Percentiles rank a stretch among this genome's conserved stretches.
phyloP scores from a whole-genome alignment of 2,113 vertebrate genomes.

The Acinonyx jubatus region DNA sequence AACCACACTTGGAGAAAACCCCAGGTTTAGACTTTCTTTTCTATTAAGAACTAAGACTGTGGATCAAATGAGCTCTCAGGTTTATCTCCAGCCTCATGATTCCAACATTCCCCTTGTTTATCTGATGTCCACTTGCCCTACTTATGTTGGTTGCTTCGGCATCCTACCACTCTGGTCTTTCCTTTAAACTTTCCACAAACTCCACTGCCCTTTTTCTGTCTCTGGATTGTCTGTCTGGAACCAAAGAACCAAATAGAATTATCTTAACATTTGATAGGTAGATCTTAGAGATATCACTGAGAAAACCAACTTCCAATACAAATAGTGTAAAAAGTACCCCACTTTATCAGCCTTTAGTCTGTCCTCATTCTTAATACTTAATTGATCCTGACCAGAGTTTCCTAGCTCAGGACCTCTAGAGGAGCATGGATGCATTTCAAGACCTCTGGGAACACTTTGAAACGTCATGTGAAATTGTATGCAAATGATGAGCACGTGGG shows the following conservation, averaged over 20 bases:
- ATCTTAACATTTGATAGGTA: constrained; percentile 53
- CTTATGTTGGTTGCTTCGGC: not conserved
- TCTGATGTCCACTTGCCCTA: not conserved
- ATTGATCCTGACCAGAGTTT: constrained; percentile 38
- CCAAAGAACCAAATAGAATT: not conserved
- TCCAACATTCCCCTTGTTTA: not conserved
- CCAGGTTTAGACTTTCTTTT: constrained; percentile 18
- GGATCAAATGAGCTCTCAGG: constrained; percentile 23
- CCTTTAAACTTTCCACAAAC: constrained; percentile 46
- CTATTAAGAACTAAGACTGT: not conserved
- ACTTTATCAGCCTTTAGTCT: not conserved
- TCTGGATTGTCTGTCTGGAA: not conserved
- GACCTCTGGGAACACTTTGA: not conserved
- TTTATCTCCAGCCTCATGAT: constrained; percentile 33
- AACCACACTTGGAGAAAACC: not conserved
- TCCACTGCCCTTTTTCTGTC: not conserved
- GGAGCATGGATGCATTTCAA: not conserved
- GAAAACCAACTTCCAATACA: not conserved
- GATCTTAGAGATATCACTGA: not conserved
- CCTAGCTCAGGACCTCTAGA: not conserved
- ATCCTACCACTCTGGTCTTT: not conserved
- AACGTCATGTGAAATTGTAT: not conserved
- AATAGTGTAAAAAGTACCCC: not conserved
- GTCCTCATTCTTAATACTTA: constrained; percentile 33
- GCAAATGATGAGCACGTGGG: not conserved